Evolutionary conservation across 2,113 vertebrate genomes (phyloP).

Genomic region (Alosa alosa): DNA sequence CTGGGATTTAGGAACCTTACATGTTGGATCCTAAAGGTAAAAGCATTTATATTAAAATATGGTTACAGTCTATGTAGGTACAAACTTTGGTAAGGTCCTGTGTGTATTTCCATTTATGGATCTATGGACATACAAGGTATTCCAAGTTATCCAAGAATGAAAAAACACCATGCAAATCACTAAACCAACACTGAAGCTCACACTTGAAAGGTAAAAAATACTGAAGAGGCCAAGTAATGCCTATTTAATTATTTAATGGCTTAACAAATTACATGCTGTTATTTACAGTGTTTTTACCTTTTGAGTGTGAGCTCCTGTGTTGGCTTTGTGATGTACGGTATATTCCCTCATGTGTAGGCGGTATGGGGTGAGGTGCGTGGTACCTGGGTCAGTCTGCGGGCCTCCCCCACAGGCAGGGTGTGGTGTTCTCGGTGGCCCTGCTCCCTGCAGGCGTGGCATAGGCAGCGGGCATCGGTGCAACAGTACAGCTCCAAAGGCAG

Average conservation of each 20-base stretch:
- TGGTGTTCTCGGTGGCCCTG: constrained; percentile 54
- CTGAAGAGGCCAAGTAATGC: no score
- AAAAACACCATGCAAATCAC: background rate
- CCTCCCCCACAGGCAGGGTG: constrained; percentile 52
- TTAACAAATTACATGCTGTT: no score
- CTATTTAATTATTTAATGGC: no score
- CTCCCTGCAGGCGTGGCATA: constrained; percentile 74
- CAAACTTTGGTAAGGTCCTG: background rate
- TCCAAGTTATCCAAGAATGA: background rate
- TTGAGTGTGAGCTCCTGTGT: no score
- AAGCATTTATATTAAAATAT: no score
- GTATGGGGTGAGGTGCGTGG: background rate
- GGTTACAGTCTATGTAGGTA: background rate
- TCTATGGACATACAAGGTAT: background rate
- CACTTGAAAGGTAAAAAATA: no score
- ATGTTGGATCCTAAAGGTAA: no score
- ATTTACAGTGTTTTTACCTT: no score
- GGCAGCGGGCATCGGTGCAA: constrained; percentile 62
- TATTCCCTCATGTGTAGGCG: no score
- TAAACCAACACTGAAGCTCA: no score
- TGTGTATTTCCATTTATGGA: background rate
- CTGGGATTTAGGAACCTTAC: no score
- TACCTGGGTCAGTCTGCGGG: constrained; percentile 71
- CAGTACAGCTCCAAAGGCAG: constrained; percentile 80
- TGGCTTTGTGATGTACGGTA: no score